Percentiles rank a stretch among this genome's conserved stretches.
phyloP scores from a whole-genome alignment of 2,797 vertebrate species.

The Sebastes itinus region DNA sequence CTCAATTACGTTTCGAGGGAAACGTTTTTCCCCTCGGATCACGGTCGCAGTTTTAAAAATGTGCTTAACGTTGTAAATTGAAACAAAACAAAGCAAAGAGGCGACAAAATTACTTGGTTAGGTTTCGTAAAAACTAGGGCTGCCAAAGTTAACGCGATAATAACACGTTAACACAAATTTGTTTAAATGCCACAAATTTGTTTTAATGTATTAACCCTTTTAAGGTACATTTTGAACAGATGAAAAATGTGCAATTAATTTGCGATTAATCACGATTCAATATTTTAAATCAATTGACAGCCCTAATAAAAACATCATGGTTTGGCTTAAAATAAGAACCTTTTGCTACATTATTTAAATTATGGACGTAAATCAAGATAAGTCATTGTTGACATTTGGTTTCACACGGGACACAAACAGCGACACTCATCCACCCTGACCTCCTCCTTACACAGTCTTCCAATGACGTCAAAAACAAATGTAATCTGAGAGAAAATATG shows the following conservation, averaged over 20 bases:
- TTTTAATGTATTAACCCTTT: accelerated
- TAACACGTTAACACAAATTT: too few species aligned
- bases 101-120: too few species aligned
- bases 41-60: too few species aligned
- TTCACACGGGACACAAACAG: too few species aligned
- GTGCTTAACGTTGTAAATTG: background rate
- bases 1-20: background rate
- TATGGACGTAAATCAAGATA: background rate
- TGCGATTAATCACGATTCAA: too few species aligned
- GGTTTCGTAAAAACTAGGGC: too few species aligned
- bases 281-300: too few species aligned
- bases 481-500: background rate
- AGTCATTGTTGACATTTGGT: too few species aligned
- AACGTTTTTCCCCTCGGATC: too few species aligned
- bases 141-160: too few species aligned
- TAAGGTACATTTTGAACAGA: too few species aligned
- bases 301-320: background rate
- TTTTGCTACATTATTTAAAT: background rate
- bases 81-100: background rate
- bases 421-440: background rate
- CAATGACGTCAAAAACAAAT: background rate
- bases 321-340: background rate
- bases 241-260: too few species aligned
- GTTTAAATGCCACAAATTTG: accelerated
- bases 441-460: background rate